Conservation (phyloP, 1,140 invertebrate genomes). For the Marisa cornuarietis region DNA sequence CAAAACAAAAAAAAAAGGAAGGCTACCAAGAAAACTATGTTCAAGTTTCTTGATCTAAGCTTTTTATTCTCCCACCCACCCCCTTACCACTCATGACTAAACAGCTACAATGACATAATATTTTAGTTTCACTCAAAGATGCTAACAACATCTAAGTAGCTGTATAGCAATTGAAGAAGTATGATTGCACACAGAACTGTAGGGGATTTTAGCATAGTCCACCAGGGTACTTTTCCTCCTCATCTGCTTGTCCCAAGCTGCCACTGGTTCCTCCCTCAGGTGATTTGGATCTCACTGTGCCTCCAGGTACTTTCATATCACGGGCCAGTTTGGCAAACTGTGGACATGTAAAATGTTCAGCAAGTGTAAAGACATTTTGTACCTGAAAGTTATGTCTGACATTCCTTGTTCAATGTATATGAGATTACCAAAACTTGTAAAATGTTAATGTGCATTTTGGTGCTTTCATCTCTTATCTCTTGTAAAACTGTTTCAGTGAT, state of each 20-base stretch:
- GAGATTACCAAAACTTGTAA: neutral
- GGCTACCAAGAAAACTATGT: no score
- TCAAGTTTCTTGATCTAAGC: no score
- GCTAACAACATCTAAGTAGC: no score
- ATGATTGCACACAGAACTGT: no score
- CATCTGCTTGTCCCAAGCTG: constrained; percentile 1
- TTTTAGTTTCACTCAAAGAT: no score
- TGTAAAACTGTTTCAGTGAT: neutral
- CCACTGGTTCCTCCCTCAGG: constrained; percentile 16
- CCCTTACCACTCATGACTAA: no score
- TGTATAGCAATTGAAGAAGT: no score
- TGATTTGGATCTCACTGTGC: constrained; percentile 28
- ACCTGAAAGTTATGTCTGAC: neutral
- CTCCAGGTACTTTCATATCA: constrained; percentile 69
- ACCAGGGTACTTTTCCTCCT: constrained; percentile 28
- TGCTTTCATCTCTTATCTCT: neutral
- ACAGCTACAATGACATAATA: no score
- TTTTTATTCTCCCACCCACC: no score
- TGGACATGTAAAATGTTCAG: neutral
- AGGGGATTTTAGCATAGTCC: constrained; percentile 24
- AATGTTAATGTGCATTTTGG: no score
- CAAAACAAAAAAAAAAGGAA: no score
- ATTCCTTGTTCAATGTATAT: neutral
- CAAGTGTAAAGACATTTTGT: neutral
- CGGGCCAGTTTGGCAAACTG: constrained; percentile 82